A percentile compares a stretch with the other conserved stretches of the same genome.
These are phyloP conservation scores for Dichetophora obliterata DNA, from an alignment of 2,888 invertebrate species.

Conservation along the genomic window DNA sequence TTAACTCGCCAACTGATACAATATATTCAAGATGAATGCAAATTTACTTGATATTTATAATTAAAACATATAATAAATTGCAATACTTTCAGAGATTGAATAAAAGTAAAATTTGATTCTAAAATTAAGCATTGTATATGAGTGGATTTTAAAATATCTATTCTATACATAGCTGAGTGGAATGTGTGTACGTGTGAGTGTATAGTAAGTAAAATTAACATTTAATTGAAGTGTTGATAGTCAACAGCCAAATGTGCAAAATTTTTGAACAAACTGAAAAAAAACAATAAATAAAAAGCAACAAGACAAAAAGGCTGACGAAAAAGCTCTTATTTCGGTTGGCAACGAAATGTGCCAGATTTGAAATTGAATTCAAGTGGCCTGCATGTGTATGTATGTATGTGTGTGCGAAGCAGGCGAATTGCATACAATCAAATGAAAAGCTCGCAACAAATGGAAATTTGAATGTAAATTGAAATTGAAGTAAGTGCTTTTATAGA, in stretches of 20 bases:
- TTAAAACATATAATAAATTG: neutral
- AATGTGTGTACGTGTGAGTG: neutral
- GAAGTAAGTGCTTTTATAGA: neutral
- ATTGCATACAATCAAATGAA: neutral
- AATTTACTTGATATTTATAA: neutral
- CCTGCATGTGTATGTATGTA: neutral
- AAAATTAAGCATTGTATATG: neutral
- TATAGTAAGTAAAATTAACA: neutral
- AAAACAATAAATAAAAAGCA: neutral
- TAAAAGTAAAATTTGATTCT: neutral
- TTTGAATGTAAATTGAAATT: neutral
- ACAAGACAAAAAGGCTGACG: neutral
- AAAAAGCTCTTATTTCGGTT: slow-evolving; percentile 7
- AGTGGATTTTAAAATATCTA: neutral
- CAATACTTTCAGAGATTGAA: neutral
- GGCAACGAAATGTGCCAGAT: neutral
- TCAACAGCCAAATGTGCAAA: neutral
- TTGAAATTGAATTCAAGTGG: neutral
- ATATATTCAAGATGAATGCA: slow-evolving; percentile 1
- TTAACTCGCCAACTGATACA: neutral
- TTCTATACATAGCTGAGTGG: neutral
- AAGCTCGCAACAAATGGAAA: slow-evolving; percentile 7
- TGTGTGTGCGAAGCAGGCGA: neutral
- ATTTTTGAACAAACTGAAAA: neutral
- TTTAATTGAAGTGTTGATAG: slow-evolving; percentile 11